Evolutionary conservation across 2,113 vertebrate species (phyloP).

Genomic region (Poeciliopsis occidentalis): DNA sequence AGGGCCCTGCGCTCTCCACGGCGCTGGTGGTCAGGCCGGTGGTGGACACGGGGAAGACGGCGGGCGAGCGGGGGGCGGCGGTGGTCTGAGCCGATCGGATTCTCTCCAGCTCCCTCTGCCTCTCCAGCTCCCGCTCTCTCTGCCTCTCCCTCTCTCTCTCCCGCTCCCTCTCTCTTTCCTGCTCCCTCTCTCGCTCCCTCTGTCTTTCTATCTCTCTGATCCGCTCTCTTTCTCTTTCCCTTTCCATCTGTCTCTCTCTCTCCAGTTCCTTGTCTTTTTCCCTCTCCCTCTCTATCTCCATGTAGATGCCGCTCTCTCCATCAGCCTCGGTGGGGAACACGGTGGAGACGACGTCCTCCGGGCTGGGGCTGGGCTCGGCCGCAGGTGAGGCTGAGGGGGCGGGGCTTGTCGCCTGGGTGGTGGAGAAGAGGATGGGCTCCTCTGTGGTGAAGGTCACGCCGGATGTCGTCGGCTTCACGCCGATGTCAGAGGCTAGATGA

Average conservation of each 20-base stretch:
- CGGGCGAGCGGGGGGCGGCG: conserved; percentile 48
- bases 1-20: conserved; percentile 45
- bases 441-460: conserved; percentile 74
- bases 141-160: conserved; percentile 52
- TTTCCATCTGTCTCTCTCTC: conserved; percentile 34
- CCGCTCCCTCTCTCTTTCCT: conserved; percentile 55
- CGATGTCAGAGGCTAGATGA: conserved; percentile 69
- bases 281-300: conserved; percentile 46
- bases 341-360: conserved; percentile 52
- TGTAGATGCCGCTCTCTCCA: conserved; percentile 68
- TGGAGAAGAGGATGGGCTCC: conserved; percentile 77
- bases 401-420: conserved; percentile 80
- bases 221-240: conserved; percentile 45
- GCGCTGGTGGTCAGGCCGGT: conserved; percentile 43
- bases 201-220: conserved; percentile 53
- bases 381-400: conserved; percentile 80
- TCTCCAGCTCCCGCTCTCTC: conserved; percentile 46
- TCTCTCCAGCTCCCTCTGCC: conserved; percentile 63
- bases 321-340: conserved; percentile 61
- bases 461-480: conserved; percentile 64
- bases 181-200: conserved; percentile 55
- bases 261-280: conserved; percentile 45
- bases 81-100: conserved; percentile 70
- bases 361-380: conserved; percentile 77
- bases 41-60: conserved; percentile 62